A percentile compares a stretch with the other conserved stretches of the same genome.
Conservation (phyloP, 1,140 invertebrate genomes). For the Drosophila miranda region DNA sequence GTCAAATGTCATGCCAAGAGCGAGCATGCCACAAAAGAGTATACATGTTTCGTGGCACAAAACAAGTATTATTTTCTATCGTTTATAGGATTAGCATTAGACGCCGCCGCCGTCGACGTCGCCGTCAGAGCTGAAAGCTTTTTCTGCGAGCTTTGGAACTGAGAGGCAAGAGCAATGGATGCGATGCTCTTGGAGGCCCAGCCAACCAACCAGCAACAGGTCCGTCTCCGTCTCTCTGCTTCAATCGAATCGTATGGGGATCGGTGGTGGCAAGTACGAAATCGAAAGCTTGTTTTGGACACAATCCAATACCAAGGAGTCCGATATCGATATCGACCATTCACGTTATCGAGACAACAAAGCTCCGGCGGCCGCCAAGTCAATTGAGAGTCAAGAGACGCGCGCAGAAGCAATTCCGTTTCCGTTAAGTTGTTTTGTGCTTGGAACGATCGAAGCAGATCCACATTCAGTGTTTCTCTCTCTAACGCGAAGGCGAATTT, state of each 20-base stretch:
- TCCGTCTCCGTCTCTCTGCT: constrained; percentile 30
- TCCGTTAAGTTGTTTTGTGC: constrained; percentile 44
- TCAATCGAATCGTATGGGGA: constrained; percentile 12
- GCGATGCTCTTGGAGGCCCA: not conserved
- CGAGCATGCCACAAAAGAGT: no score
- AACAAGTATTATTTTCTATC: not conserved
- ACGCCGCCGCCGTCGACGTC: no score
- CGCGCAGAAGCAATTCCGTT: constrained; percentile 44
- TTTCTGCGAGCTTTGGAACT: constrained; percentile 28
- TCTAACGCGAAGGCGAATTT: constrained; percentile 53
- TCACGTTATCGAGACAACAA: no score
- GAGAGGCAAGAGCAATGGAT: constrained; percentile 14
- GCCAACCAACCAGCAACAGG: constrained; percentile 17
- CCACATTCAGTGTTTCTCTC: constrained; percentile 8
- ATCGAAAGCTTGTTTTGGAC: constrained; percentile 2
- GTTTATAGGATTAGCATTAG: constrained; percentile 24
- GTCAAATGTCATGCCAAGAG: no score
- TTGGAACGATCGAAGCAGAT: constrained; percentile 27
- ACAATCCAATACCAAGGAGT: no score
- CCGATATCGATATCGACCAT: no score
- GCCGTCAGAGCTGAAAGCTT: constrained; percentile 16
- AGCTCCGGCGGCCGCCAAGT: no score
- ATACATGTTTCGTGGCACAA: not conserved
- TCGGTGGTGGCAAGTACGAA: constrained; percentile 59
- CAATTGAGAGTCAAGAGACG: constrained; percentile 28